Conservation (phyloP, 1,140 invertebrate species). For the Monochamus saltuarius region DNA sequence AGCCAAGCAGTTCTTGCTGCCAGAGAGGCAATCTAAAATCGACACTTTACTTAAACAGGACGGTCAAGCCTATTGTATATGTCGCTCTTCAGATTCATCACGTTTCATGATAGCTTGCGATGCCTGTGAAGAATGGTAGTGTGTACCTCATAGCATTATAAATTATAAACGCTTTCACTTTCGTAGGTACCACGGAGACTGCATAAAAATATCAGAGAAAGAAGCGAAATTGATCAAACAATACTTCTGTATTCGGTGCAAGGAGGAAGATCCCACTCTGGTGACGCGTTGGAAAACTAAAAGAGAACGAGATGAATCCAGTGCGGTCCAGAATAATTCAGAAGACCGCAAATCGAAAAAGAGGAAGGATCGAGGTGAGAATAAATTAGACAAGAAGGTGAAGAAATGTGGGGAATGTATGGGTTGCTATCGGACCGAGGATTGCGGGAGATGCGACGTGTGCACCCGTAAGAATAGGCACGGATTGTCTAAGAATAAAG, state of each 20-base stretch:
- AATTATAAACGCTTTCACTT: neutral
- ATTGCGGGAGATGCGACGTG: conserved; percentile 84
- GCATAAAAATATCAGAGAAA: conserved; percentile 91
- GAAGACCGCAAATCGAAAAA: conserved; percentile 56
- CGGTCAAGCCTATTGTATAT: conserved; percentile 91
- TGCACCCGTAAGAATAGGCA: conserved; percentile 79
- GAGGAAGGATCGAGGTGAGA: conserved; percentile 50
- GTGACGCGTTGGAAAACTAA: conserved; percentile 78
- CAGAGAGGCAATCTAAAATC: conserved; percentile 89
- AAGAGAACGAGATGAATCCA: conserved; percentile 49
- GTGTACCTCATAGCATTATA: too few species aligned
- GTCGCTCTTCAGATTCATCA: conserved; percentile 86
- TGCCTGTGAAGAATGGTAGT: conserved; percentile 92
- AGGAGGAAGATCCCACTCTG: conserved; percentile 78
- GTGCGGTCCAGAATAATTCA: conserved; percentile 38
- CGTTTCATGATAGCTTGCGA: conserved; percentile 98
- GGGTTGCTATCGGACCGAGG: conserved; percentile 75
- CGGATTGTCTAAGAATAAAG: conserved; percentile 69
- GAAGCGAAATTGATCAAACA: conserved; percentile 92
- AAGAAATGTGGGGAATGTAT: conserved; percentile 80
- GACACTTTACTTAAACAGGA: conserved; percentile 85
- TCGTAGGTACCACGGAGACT: conserved; percentile 86
- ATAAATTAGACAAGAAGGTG: conserved; percentile 44
- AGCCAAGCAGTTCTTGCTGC: conserved; percentile 84
- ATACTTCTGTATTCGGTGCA: conserved; percentile 87